Conservation (phyloP, 2,888 invertebrate genomes). For the Apomyelois bistriatella region DNA sequence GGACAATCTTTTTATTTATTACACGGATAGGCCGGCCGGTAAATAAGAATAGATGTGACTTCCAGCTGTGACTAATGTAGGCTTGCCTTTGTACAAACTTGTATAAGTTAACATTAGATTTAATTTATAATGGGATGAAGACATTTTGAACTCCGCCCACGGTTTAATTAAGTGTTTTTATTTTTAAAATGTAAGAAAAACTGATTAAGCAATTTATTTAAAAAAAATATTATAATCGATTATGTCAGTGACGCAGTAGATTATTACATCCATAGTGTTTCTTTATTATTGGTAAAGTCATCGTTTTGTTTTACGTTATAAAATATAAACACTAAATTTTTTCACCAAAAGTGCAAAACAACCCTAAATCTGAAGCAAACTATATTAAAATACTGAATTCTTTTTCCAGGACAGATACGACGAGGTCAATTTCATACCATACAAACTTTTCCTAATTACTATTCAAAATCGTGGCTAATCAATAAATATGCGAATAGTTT, state of each 20-base stretch:
- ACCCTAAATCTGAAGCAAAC: no score
- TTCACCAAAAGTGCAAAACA: no score
- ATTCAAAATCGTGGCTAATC: no score
- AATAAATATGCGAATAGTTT: background rate
- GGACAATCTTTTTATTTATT: conserved; percentile 60
- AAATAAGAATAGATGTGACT: conserved; percentile 59
- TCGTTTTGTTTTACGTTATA: no score
- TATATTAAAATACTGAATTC: no score
- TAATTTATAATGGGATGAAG: conserved; percentile 70
- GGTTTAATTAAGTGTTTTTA: conserved; percentile 55
- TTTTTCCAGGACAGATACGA: no score
- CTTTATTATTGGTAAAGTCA: no score
- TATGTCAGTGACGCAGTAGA: conserved; percentile 20
- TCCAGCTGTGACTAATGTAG: conserved; percentile 70
- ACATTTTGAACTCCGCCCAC: conserved; percentile 60
- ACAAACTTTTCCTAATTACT: no score
- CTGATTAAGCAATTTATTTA: conserved; percentile 52
- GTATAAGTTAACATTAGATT: conserved; percentile 60
- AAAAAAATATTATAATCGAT: conserved; percentile 25
- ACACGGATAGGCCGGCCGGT: conserved; percentile 45
- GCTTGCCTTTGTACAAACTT: conserved; percentile 45
- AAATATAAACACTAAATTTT: no score
- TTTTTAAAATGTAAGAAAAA: conserved; percentile 40
- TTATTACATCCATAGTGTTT: no score
- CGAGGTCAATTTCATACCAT: no score